Evolutionary conservation across 2,113 vertebrate genomes (phyloP).

Genomic region (Pagrus major): DNA sequence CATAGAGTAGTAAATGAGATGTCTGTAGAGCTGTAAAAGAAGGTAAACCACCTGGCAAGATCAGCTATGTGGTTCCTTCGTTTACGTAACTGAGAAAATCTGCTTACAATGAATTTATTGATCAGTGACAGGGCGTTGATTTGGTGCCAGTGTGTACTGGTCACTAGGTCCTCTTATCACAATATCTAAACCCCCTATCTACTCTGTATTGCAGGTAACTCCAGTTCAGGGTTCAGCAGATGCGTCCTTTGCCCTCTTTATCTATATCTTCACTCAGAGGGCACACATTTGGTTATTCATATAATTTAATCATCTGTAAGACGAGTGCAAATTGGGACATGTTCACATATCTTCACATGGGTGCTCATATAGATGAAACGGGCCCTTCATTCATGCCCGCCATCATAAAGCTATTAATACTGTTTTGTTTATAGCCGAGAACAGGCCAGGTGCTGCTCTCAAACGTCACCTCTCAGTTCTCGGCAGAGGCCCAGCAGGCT

Average conservation of each 20-base stretch:
- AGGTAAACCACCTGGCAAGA: neutral
- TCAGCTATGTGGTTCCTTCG: neutral
- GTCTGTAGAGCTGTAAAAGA: neutral
- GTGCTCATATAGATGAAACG: neutral
- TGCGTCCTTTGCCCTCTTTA: constrained; percentile 71
- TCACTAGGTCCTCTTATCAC: constrained; percentile 57
- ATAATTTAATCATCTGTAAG: constrained; percentile 37
- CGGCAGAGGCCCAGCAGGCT: constrained; percentile 25
- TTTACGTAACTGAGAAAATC: constrained; percentile 9
- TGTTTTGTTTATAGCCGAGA: constrained; percentile 28
- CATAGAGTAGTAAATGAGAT: neutral
- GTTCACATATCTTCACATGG: neutral
- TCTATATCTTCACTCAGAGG: constrained; percentile 28
- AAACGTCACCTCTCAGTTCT: constrained; percentile 35
- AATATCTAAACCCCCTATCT: constrained; percentile 47
- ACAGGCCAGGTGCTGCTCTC: constrained; percentile 41
- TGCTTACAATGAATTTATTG: neutral
- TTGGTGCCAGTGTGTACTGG: constrained; percentile 43
- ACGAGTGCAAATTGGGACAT: neutral
- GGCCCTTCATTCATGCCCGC: neutral
- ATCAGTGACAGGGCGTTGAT: constrained; percentile 22
- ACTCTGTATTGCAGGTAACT: constrained; percentile 11
- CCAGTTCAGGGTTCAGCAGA: constrained; percentile 31
- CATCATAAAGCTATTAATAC: constrained; percentile 55
- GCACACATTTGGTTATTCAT: constrained; percentile 30